Percentiles rank a stretch among this genome's conserved stretches.
Evolutionary conservation across 2,888 invertebrate genomes (phyloP).

Genomic region (Pachymerium ferrugineum): DNA sequence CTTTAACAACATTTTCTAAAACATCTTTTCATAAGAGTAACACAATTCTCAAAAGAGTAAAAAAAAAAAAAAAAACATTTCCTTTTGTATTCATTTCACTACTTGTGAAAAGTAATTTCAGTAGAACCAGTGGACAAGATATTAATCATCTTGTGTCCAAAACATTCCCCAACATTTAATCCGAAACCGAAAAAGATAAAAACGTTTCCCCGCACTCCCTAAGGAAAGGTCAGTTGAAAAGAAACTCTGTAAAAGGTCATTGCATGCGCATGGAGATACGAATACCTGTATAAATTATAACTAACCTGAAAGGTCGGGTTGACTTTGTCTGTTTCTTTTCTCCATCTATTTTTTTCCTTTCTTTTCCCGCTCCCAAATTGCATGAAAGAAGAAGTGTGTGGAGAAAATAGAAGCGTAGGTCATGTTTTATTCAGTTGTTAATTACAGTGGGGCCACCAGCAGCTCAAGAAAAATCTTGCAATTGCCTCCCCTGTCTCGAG

Average conservation of each 20-base stretch:
- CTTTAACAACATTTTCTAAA: too few relatives aligned
- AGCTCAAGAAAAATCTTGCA: constrained; percentile 8
- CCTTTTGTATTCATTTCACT: not conserved
- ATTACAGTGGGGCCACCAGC: constrained; percentile 13
- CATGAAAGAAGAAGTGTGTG: not conserved
- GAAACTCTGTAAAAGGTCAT: not conserved
- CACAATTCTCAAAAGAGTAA: too few relatives aligned
- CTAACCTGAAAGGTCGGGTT: not conserved
- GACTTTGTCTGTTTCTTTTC: not conserved
- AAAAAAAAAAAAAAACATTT: not conserved
- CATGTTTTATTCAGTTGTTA: constrained; percentile 13
- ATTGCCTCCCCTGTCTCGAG: constrained; percentile 8
- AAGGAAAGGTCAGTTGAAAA: not conserved
- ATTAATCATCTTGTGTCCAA: not conserved
- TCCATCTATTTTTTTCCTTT: not conserved
- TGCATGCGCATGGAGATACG: not conserved
- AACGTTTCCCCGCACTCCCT: not conserved
- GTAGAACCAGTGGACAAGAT: not conserved
- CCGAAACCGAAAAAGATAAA: not conserved
- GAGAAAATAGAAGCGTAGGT: not conserved
- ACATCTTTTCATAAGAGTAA: too few relatives aligned
- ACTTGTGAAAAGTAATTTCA: not conserved
- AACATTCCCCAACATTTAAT: not conserved
- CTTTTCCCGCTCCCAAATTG: not conserved
- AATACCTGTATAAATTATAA: not conserved